Base-by-base conservation (phyloP, 2,797 vertebrate species). In the Phoebastria nigripes region DNA sequence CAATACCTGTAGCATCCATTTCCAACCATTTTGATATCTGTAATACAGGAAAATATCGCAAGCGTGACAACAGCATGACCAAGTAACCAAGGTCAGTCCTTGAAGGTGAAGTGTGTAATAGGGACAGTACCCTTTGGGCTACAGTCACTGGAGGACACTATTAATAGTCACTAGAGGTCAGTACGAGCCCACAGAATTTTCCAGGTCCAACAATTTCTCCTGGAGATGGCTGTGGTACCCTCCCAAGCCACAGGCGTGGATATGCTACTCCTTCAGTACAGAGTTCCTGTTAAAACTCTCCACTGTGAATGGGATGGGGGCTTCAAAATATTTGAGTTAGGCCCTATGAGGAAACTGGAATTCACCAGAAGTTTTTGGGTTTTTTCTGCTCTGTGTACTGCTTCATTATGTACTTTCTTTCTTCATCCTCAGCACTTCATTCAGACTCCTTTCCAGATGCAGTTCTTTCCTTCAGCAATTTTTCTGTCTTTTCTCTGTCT, bases 321-420 rank as follows among this genome's bases (percentile, higher is more conserved):
- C 8, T 37, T 63, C 35, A 73, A 46, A 82, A 42, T 31, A 26
- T 39, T 84, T 44, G 0, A 37, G 72, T 65, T 13, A 18, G 5
- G 4, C 44, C 21, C 6, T 35, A 0, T 25, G 24, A 87, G 17
- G 33, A 79, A 87, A 46, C 2, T 21, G 7, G 22, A 78, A 86
- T 55, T 16, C 22, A 49, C 4, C 3, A 67, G 6, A 65, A 41
- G 0, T 46, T 74, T 69, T n/a, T 10, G 1, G 1, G 0, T 1
- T 2, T 31, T 63, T 81, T 26, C 35, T 74, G 1, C 7, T 59
- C 7, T 39, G 59, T 35, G 11, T 56, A 31, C 14, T 44, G 5
- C 15, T 63, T 84, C 15, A 31, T 78, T 51, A 58, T 15, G 5
- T 81, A 19, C 12, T 47, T 89, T 15, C 28, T 59, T 56, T 47